Percentiles rank a stretch among this genome's conserved stretches.
Conservation (phyloP, 2,888 invertebrate species). For the Eupithecia vulgata region DNA sequence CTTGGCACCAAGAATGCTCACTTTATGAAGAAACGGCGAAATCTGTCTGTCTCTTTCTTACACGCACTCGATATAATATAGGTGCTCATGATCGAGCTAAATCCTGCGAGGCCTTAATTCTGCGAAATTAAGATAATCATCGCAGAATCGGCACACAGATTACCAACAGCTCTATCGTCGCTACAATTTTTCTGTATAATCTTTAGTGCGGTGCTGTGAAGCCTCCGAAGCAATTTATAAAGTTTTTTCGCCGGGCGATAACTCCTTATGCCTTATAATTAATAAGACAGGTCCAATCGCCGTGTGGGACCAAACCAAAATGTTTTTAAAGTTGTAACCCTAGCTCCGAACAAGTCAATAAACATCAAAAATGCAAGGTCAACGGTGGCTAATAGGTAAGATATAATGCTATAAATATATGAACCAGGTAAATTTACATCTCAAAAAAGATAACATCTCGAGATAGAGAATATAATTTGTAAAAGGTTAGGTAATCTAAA, state of each 20-base stretch:
- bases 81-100: not conserved
- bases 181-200: not conserved
- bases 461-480: slow-evolving; percentile 73
- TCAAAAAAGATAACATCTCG: slow-evolving; percentile 80
- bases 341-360: slow-evolving; percentile 69
- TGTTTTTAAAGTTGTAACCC: slow-evolving; percentile 37
- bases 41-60: not conserved
- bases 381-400: slow-evolving; percentile 75
- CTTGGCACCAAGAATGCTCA: slow-evolving; percentile 1
- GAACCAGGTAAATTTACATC: slow-evolving; percentile 80
- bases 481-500: slow-evolving; percentile 59
- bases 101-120: not conserved
- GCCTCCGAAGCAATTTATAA: slow-evolving; percentile 1
- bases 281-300: not conserved
- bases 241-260: not conserved
- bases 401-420: slow-evolving; percentile 77
- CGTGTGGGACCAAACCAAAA: not conserved
- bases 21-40: not conserved
- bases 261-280: not conserved
- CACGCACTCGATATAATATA: not conserved
- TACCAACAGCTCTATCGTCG: too few species aligned
- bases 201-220: slow-evolving; percentile 6
- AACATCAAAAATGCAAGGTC: slow-evolving; percentile 78
- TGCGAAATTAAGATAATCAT: not conserved
- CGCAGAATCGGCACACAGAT: not conserved